Base-by-base conservation (phyloP, 2,888 invertebrate species). In the Pyralis farinalis region DNA sequence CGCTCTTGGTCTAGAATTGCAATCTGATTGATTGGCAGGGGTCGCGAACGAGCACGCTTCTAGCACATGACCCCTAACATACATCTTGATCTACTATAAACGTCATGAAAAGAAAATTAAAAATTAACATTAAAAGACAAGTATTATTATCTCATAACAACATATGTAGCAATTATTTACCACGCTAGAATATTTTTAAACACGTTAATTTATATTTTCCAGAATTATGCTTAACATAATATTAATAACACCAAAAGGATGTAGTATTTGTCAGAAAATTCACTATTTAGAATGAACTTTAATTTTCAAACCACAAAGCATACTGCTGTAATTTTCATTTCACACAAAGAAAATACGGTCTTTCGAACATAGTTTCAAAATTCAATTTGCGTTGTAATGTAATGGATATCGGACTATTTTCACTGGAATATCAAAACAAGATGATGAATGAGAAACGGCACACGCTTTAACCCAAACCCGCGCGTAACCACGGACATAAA, bases 381-480 rank as follows among this genome's bases (percentile, higher is more conserved):
- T 35, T 6, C 7, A 39, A 27, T 42, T 27, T 40, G 6, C 5
- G 11, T 8, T 33, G 33, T 12, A 21, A 8, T 3, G 11, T 8
- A 10, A 1, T 1, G 4, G 7, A 39, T 40, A 36, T 48, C 42
- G n/a, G 37, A 8, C 47, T 34, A 44, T 56, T 46, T 49, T 30
- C 33, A 3, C 9, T 5, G 28, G 34, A 7, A 10, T 12, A 33
- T 39, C 33, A 45, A 49, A 45, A 47, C 46, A 55, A 61, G 61
- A 68, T 68, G 67, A 68, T 70, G 63, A 65, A 70, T 70, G 70
- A 60, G 65, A 55, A 61, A 49, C 57, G 61, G 64, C 61, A 58
- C 56, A 63, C 60, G 64, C 53, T 63, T 63, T 63, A 67, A 66
- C 66, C 68, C 56, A 50, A 58, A 60, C 55, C 40, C 42, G 47